These are phyloP conservation scores for Zaprionus obscuricornis DNA, from an alignment of 2,888 invertebrate species.

Conservation along the genomic window DNA sequence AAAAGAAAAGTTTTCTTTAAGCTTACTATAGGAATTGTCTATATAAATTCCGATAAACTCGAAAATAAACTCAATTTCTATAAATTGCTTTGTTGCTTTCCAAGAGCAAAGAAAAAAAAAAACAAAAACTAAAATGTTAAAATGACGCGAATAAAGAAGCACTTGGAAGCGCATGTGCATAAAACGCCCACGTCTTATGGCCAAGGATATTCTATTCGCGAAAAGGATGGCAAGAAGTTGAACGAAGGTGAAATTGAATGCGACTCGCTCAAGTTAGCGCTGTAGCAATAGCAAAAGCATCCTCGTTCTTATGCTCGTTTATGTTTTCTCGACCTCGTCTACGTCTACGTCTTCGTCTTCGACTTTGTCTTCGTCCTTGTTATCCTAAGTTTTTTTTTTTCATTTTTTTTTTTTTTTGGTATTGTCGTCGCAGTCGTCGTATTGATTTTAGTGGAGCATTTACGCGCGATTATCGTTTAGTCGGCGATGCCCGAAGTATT, in stretches of 20 bases:
- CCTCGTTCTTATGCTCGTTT: constrained; percentile 24
- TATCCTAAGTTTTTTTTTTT: no score
- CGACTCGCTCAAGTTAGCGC: constrained; percentile 31
- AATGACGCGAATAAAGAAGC: constrained; percentile 9
- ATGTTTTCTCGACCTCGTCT: no score
- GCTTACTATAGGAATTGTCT: constrained; percentile 15
- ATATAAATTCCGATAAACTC: constrained; percentile 52
- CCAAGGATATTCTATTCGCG: constrained; percentile 23
- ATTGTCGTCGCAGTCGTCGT: constrained; percentile 66
- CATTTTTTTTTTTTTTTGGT: no score
- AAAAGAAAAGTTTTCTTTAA: neutral
- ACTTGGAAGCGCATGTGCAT: constrained; percentile 77
- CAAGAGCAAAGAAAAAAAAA: constrained; percentile 11
- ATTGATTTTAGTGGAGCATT: constrained; percentile 83
- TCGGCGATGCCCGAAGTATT: constrained; percentile 81
- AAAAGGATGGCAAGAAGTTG: constrained; percentile 56
- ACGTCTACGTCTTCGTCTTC: no score
- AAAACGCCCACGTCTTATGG: constrained; percentile 60
- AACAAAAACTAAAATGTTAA: constrained; percentile 18
- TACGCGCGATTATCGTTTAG: constrained; percentile 83
- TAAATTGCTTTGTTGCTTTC: constrained; percentile 36
- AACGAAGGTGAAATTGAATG: constrained; percentile 64
- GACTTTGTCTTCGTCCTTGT: no score
- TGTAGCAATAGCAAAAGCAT: constrained; percentile 11
- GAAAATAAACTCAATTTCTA: constrained; percentile 54